Evolutionary conservation across 37 sponge, comb jelly and placozoan genomes (phyloP).

Genomic region (Dysidea cf. avara): DNA sequence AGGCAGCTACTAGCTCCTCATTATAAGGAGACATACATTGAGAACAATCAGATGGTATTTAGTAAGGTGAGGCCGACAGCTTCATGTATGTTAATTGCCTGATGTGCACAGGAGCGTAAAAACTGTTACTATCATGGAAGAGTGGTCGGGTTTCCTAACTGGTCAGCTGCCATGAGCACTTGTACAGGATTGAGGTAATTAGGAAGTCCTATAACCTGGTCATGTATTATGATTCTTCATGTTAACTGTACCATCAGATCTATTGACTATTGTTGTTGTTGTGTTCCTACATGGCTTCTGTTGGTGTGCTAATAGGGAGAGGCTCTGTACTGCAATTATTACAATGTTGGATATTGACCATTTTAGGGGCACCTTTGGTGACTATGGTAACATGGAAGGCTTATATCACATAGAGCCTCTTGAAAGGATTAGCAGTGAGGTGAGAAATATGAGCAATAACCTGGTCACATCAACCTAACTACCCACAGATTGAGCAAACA

Average conservation of each 20-base stretch:
- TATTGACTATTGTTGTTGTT: no score
- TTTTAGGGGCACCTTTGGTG: slow-evolving; percentile 72
- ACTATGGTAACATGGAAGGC: slow-evolving; percentile 6
- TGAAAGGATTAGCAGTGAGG: background rate
- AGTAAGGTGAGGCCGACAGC: background rate
- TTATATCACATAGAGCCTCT: slow-evolving; percentile 67
- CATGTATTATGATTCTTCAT: no score
- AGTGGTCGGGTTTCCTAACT: slow-evolving; percentile 53
- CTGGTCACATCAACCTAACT: background rate
- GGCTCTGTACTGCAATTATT: no score
- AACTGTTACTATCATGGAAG: slow-evolving; percentile 84
- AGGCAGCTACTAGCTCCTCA: slow-evolving; percentile 27
- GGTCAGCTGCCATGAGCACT: slow-evolving; percentile 64
- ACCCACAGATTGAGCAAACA: slow-evolving; percentile 27
- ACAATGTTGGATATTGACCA: no score
- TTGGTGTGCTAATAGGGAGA: no score
- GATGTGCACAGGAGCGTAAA: slow-evolving; percentile 36
- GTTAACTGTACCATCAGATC: no score
- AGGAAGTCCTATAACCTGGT: background rate
- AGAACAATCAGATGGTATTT: slow-evolving; percentile 9
- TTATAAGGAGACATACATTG: slow-evolving; percentile 25
- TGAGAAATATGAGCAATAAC: background rate
- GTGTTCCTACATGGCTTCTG: no score
- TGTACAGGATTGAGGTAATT: slow-evolving; percentile 66
- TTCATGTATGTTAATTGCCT: background rate